Base-by-base conservation (phyloP, 2,888 invertebrate species). In the Malthinus seriepunctatus region DNA sequence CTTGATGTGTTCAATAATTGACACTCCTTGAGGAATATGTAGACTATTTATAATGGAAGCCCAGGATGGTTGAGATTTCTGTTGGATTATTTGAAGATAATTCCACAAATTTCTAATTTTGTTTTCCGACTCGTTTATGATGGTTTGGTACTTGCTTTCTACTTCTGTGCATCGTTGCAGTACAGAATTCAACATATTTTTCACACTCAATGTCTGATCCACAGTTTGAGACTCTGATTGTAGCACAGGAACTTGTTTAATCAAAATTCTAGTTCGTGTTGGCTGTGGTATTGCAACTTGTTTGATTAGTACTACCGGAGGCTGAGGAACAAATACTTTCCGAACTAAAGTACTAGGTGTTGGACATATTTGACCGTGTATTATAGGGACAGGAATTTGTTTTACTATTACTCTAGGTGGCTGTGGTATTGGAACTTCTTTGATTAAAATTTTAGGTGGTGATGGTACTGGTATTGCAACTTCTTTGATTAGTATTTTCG, bases 401-500 rank as follows among this genome's bases (percentile, higher is more conserved):
- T 34, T 32, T 4, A 14, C 10, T 11, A 48, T n/a, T 11, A 34
- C 9, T 3, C 11, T 34, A 8, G 48, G 48, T 12, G 48, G 35
- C 7, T 11, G 12, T 8, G 15, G 35, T 12, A 48, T 14, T 12
- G 9, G 33, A 35, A 48, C 23, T n/a, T 35, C 12, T n/a, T 48
- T 33, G 32, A 48, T 33, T 10, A 48, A 33, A 9, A 33, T 14
- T 11, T 33, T 34, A 9, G 48, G 48, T 14, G 34, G 14, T 10
- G 12, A 15, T 7, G 33, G 32, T 12, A 38, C 38, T 9, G 38
- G 38, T 14, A 38, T 38, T 38, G 50, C 38, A 1, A 59, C 38
- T 32, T 59, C 33, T 50, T 50, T 53, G 1, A 59, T 38, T 15
- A 59, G 37, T 23, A 54, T 32, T 50, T 34, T 35, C 8, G 58